A percentile compares a stretch with the other conserved stretches of the same genome.
Evolutionary conservation across 1,140 invertebrate genomes (phyloP).

Genomic region (Drosophila murphyi): DNA sequence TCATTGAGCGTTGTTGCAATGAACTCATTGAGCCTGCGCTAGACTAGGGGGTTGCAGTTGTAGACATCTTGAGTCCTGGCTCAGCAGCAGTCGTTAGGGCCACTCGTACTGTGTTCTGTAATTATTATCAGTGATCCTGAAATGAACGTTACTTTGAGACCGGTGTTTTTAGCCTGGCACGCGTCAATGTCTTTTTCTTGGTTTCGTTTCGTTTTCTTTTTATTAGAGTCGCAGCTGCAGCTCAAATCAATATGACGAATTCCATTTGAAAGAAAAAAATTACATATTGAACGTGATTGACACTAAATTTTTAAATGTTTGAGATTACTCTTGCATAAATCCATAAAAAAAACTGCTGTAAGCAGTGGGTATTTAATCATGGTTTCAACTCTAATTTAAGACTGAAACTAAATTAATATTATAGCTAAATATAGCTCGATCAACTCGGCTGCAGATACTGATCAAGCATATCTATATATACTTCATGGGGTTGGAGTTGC

Average conservation of each 20-base stretch:
- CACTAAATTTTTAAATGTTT: no score
- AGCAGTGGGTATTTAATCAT: no score
- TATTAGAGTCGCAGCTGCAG: constrained; percentile 21
- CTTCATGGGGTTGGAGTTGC: no score
- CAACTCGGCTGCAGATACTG: no score
- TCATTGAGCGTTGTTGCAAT: constrained; percentile 49
- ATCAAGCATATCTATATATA: no score
- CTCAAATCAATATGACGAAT: constrained; percentile 7
- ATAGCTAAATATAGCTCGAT: no score
- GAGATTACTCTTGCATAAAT: no score
- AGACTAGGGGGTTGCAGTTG: constrained; percentile 61
- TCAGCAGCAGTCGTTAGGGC: constrained; percentile 21
- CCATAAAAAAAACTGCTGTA: no score
- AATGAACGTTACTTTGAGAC: constrained; percentile 71
- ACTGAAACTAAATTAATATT: no score
- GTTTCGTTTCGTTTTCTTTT: constrained; percentile 10
- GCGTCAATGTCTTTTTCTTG: constrained; percentile 58
- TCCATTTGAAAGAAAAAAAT: neutral
- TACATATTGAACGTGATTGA: neutral
- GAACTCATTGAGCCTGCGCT: constrained; percentile 20
- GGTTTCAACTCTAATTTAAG: no score
- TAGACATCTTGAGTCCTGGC: constrained; percentile 40
- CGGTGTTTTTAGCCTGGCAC: constrained; percentile 65
- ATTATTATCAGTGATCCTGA: constrained; percentile 77
- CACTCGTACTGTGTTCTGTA: constrained; percentile 51